phyloP scores from a whole-genome alignment of 2,888 invertebrate genomes.

The Automeris io region DNA sequence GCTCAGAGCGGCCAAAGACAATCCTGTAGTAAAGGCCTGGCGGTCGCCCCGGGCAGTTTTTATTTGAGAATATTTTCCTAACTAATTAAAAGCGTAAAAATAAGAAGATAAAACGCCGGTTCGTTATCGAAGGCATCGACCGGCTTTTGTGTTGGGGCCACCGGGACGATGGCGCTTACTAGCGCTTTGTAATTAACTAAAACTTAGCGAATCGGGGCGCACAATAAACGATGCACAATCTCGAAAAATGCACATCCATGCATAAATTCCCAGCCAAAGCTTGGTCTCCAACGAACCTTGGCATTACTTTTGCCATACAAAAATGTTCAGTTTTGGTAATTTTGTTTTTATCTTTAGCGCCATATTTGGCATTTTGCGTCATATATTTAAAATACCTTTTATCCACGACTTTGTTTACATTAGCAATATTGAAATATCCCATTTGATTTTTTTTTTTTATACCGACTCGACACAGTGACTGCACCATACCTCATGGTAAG shows the following conservation, averaged over 20 bases:
- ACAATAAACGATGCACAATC: slow-evolving; percentile 43
- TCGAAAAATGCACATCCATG: slow-evolving; percentile 46
- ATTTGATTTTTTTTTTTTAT: too few relatives aligned
- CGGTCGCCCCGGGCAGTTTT: slow-evolving; percentile 57
- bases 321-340: neutral
- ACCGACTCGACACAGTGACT: too few relatives aligned
- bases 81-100: slow-evolving; percentile 76
- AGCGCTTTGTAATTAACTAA: slow-evolving; percentile 71
- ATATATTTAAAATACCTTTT: too few relatives aligned
- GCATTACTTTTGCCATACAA: neutral
- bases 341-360: too few relatives aligned
- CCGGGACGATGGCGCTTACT: slow-evolving; percentile 48
- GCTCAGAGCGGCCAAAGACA: slow-evolving; percentile 58
- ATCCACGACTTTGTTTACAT: too few relatives aligned
- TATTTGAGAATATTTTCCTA: slow-evolving; percentile 76
- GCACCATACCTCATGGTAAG: too few relatives aligned
- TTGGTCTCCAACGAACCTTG: slow-evolving; percentile 1
- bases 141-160: slow-evolving; percentile 71
- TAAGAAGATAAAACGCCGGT: slow-evolving; percentile 70
- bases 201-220: slow-evolving; percentile 44
- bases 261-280: slow-evolving; percentile 30
- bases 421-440: too few relatives aligned
- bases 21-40: slow-evolving; percentile 48
- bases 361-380: too few relatives aligned
- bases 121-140: slow-evolving; percentile 75